phyloP scores from a whole-genome alignment of 2,888 invertebrate species.

The Amphipyra berbera region DNA sequence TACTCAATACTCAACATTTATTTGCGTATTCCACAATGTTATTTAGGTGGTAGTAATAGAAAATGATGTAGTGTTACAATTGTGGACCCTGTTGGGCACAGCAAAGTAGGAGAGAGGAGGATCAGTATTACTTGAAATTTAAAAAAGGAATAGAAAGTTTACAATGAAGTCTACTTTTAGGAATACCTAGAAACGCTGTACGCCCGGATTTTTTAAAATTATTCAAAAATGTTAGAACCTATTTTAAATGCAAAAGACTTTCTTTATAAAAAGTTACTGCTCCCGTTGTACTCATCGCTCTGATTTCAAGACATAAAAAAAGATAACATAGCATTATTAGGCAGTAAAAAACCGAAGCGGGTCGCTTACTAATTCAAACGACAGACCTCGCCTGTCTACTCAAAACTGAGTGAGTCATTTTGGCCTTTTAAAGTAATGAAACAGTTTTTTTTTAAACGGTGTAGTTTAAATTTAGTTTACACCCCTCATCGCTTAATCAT shows the following conservation, averaged over 20 bases:
- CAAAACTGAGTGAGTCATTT: conserved; percentile 64
- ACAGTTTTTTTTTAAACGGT: conserved; percentile 55
- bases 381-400: conserved; percentile 26
- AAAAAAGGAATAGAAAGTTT: too few relatives aligned
- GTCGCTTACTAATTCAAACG: conserved; percentile 35
- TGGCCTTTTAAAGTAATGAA: conserved; percentile 72
- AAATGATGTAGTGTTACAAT: too few relatives aligned
- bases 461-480: conserved; percentile 39
- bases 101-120: too few relatives aligned
- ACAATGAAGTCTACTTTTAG: too few relatives aligned
- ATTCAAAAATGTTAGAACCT: neutral
- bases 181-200: too few relatives aligned
- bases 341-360: conserved; percentile 7
- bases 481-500: conserved; percentile 46
- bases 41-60: too few relatives aligned
- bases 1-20: too few relatives aligned
- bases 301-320: conserved; percentile 31
- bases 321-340: conserved; percentile 18
- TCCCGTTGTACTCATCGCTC: conserved; percentile 12
- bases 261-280: neutral
- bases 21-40: too few relatives aligned
- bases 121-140: too few relatives aligned
- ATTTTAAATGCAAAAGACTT: neutral
- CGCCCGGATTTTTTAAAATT: too few relatives aligned
- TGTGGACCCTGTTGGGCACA: too few relatives aligned